Percentiles rank a stretch among this genome's conserved stretches.
These are phyloP conservation scores for Anolis sagrei DNA, from an alignment of 2,113 vertebrate genomes.

Conservation along the genomic window DNA sequence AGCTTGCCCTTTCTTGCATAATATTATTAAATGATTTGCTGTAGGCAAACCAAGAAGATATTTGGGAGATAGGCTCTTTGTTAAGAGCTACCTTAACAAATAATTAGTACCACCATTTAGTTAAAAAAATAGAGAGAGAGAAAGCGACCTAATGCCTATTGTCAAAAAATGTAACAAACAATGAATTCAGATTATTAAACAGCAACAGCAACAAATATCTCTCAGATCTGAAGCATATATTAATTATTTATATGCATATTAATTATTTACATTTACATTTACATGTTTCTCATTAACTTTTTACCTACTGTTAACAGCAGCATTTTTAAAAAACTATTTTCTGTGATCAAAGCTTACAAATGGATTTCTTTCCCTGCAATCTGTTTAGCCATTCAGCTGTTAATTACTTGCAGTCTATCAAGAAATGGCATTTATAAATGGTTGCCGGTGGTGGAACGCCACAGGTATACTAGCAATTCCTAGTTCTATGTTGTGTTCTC, in stretches of 20 bases:
- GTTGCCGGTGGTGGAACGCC: conserved; percentile 33
- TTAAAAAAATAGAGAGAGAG: conserved; percentile 10
- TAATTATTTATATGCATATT: conserved; percentile 71
- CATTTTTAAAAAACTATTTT: conserved; percentile 57
- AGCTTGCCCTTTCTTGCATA: not conserved
- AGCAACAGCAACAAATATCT: conserved; percentile 53
- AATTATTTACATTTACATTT: conserved; percentile 67
- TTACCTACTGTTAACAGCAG: conserved; percentile 63
- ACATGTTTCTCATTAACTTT: conserved; percentile 68
- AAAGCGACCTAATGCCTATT: conserved; percentile 32
- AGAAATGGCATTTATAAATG: conserved; percentile 57
- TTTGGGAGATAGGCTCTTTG: conserved; percentile 1
- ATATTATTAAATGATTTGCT: conserved; percentile 7
- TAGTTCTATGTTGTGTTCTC: conserved; percentile 6
- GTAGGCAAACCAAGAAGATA: conserved; percentile 22
- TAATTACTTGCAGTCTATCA: conserved; percentile 63
- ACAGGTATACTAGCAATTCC: conserved; percentile 54
- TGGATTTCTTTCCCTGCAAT: conserved; percentile 49
- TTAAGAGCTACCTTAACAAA: conserved; percentile 27
- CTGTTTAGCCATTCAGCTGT: conserved; percentile 52
- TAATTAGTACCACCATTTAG: conserved; percentile 40
- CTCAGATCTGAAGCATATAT: conserved; percentile 56
- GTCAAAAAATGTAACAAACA: conserved; percentile 47
- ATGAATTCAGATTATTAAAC: conserved; percentile 49
- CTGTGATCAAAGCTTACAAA: conserved; percentile 65